Percentiles rank a stretch among this genome's conserved stretches.
Conservation (phyloP, 2,888 invertebrate species). For the Leptinotarsa peninsularis region DNA sequence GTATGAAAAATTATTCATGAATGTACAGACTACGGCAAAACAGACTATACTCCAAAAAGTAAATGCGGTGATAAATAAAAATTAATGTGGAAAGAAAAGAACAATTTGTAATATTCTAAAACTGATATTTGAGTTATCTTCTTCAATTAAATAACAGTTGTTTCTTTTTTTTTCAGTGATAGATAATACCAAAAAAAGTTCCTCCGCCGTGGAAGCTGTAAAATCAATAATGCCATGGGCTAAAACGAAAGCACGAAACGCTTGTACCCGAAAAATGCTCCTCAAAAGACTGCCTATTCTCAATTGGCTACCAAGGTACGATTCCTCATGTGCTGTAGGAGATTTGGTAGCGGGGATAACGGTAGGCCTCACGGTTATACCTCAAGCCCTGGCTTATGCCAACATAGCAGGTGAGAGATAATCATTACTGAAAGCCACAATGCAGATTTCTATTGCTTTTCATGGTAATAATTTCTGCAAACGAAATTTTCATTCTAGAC, state of each 20-base stretch:
- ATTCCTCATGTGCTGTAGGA: slow-evolving; percentile 81
- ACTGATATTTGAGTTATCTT: too few relatives aligned
- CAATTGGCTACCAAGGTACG: slow-evolving; percentile 83
- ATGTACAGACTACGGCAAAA: too few relatives aligned
- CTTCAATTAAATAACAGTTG: neutral
- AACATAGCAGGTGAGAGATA: slow-evolving; percentile 73
- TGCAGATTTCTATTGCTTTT: too few relatives aligned
- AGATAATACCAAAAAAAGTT: slow-evolving; percentile 45
- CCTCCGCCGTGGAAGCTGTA: slow-evolving; percentile 46
- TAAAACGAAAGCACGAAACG: slow-evolving; percentile 65
- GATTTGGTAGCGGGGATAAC: slow-evolving; percentile 88
- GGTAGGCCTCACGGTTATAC: slow-evolving; percentile 93
- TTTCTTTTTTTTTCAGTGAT: slow-evolving; percentile 41
- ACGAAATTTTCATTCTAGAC: too few relatives aligned
- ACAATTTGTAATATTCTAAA: too few relatives aligned
- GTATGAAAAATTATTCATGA: too few relatives aligned
- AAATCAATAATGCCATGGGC: slow-evolving; percentile 62
- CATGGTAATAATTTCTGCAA: too few relatives aligned
- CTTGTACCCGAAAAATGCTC: slow-evolving; percentile 78
- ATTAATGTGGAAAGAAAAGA: too few relatives aligned
- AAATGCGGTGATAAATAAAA: too few relatives aligned
- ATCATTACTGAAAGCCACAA: neutral
- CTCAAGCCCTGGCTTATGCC: slow-evolving; percentile 86
- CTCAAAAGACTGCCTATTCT: slow-evolving; percentile 81
- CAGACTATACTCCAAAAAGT: too few relatives aligned